Evolutionary conservation across 2,888 invertebrate genomes (phyloP).

Genomic region (Erebia palarica): DNA sequence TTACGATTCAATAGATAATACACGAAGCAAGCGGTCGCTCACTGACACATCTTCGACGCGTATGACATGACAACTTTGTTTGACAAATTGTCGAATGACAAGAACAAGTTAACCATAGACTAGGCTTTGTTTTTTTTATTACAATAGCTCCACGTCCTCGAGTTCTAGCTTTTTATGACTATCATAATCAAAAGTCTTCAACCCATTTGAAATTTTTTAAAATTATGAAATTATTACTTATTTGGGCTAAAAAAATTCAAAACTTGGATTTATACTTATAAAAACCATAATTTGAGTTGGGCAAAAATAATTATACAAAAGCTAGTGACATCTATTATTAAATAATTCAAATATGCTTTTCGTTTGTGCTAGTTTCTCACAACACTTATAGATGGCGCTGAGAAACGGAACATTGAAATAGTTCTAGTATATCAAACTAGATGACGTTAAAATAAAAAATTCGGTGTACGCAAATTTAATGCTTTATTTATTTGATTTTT

Average conservation of each 20-base stretch:
- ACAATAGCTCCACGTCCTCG: not conserved
- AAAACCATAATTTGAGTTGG: not conserved
- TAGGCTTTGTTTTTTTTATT: not conserved
- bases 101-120: conserved; percentile 2
- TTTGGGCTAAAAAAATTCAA: not conserved
- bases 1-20: conserved; percentile 67
- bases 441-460: not conserved
- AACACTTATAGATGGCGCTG: not conserved
- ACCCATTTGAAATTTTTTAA: too few relatives aligned
- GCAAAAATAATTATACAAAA: not conserved
- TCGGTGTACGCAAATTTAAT: too few relatives aligned
- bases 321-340: not conserved
- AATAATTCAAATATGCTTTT: not conserved
- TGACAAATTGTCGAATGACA: conserved; percentile 42
- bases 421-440: not conserved
- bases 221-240: too few relatives aligned
- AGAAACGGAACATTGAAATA: not conserved
- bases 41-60: conserved; percentile 79
- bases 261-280: too few relatives aligned
- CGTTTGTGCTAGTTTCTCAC: not conserved
- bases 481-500: too few relatives aligned
- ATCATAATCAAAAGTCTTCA: too few relatives aligned
- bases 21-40: conserved; percentile 66
- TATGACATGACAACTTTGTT: conserved; percentile 63
- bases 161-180: not conserved